Evolutionary conservation across 2,113 vertebrate genomes (phyloP).

Genomic region (Pluvianellus socialis): DNA sequence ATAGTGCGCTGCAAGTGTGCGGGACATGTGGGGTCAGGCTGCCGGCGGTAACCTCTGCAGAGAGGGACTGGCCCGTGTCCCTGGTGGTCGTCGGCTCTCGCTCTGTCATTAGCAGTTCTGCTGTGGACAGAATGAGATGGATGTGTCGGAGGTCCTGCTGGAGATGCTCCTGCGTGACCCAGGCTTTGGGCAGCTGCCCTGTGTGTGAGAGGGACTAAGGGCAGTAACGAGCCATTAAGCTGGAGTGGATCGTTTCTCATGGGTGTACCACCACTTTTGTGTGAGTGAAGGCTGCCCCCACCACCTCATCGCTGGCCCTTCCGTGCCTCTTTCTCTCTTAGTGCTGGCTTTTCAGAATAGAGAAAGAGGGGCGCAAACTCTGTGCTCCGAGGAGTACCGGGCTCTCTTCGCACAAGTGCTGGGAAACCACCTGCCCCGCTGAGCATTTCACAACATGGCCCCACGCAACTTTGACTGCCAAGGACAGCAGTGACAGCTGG

Average conservation of each 20-base stretch:
- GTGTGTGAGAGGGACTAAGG: not conserved
- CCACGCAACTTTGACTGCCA: not conserved
- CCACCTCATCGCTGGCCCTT: not conserved
- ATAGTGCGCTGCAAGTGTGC: not conserved
- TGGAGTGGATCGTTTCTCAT: not conserved
- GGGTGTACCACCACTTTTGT: not conserved
- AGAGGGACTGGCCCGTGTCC: not conserved
- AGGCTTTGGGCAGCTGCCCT: not conserved
- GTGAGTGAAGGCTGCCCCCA: not conserved
- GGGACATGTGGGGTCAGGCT: not conserved
- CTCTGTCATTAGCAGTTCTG: not conserved
- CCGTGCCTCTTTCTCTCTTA: not conserved
- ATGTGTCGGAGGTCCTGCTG: not conserved
- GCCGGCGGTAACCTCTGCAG: not conserved
- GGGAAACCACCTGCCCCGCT: not conserved
- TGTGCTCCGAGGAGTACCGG: rapidly evolving
- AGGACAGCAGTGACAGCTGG: not conserved
- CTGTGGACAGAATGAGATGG: not conserved
- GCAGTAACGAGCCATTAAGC: not conserved
- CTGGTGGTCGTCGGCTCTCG: not conserved
- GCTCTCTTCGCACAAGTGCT: not conserved
- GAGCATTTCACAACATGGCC: not conserved
- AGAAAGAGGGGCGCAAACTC: not conserved
- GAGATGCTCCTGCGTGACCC: rapidly evolving
- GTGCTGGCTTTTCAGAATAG: not conserved